These are phyloP conservation scores for Aurelia coerulea DNA, from an alignment of 30 jellyfish, hydroid and myxozoan genomes.

Conservation along the genomic window DNA sequence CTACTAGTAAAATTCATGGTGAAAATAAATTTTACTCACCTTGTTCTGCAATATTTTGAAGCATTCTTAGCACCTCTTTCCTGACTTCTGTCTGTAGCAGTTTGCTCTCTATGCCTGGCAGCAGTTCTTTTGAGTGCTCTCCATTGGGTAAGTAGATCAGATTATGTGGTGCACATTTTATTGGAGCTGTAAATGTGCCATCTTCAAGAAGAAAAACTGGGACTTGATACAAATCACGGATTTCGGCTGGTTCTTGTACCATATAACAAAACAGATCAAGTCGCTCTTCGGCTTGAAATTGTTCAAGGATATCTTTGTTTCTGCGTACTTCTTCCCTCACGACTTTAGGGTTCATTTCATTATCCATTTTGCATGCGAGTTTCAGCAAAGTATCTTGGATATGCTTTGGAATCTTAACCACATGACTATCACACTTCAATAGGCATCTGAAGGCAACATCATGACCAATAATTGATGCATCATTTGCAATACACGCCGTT, in stretches of 20 bases:
- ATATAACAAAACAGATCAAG: conserved; percentile 16
- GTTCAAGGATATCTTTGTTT: neutral
- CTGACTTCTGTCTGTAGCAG: neutral
- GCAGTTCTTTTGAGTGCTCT: neutral
- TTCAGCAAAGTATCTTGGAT: neutral
- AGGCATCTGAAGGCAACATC: conserved; percentile 32
- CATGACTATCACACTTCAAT: neutral
- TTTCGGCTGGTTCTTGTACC: conserved; percentile 3
- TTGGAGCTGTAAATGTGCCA: conserved; percentile 17
- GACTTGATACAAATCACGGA: conserved; percentile 1
- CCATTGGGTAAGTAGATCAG: conserved; percentile 14
- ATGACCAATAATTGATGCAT: neutral
- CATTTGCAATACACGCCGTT: neutral
- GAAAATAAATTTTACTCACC: too few species aligned
- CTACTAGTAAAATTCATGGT: too few species aligned
- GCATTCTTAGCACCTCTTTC: neutral
- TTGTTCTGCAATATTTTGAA: neutral
- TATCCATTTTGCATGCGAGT: neutral
- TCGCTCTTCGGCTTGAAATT: neutral
- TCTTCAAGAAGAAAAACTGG: conserved; percentile 35
- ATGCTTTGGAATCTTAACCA: conserved; percentile 54
- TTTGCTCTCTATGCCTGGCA: conserved; percentile 17
- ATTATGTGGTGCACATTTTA: neutral
- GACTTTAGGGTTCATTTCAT: neutral
- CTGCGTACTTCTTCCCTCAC: neutral